phyloP scores from a whole-genome alignment of 2,797 vertebrate species.

The Acipenser oxyrinchus region DNA sequence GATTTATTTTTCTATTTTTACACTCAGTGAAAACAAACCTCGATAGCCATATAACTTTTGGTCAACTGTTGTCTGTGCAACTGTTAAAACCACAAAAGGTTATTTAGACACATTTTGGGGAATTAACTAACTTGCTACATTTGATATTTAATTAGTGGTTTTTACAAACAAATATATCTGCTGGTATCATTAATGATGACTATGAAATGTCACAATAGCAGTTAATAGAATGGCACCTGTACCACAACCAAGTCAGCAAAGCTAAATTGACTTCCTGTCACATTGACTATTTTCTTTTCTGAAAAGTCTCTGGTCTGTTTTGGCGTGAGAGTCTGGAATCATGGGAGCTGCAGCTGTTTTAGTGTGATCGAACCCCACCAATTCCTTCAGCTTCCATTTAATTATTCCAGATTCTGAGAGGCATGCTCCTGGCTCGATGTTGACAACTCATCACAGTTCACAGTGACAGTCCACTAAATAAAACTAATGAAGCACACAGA shows the following conservation, averaged over 20 bases:
- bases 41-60: too few relatives aligned
- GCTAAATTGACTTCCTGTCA: background rate
- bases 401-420: constrained; percentile 44
- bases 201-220: background rate
- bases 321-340: constrained; percentile 4
- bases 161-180: too few relatives aligned
- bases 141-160: too few relatives aligned
- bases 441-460: constrained; percentile 43
- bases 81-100: too few relatives aligned
- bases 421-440: constrained; percentile 28
- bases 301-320: background rate
- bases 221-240: background rate
- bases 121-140: too few relatives aligned
- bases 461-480: constrained; percentile 30
- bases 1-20: too few relatives aligned
- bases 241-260: background rate
- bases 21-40: too few relatives aligned
- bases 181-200: too few relatives aligned
- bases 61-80: too few relatives aligned
- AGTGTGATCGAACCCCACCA: constrained; percentile 15
- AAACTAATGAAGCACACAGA: constrained; percentile 41
- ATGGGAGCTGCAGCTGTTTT: constrained; percentile 28
- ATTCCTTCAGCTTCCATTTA: constrained; percentile 36
- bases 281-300: background rate
- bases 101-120: too few relatives aligned